Evolutionary conservation across 2,113 vertebrate species (phyloP).

Genomic region (Haplotaxodon microlepis): DNA sequence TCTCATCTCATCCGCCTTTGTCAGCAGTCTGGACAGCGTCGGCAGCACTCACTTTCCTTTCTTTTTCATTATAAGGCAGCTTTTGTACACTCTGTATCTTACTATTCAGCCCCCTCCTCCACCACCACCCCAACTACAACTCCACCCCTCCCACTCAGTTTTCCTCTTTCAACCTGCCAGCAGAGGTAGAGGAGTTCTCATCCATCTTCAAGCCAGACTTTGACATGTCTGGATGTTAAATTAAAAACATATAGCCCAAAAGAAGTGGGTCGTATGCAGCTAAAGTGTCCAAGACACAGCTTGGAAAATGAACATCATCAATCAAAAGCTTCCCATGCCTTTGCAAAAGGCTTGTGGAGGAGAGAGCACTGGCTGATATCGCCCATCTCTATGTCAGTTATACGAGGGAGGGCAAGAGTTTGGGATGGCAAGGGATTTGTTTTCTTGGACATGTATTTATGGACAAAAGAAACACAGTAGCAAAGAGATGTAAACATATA

Average conservation of each 20-base stretch:
- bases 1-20: constrained; percentile 1
- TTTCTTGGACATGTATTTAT: neutral
- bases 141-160: neutral
- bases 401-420: neutral
- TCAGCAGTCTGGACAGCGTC: constrained; percentile 39
- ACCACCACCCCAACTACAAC: neutral
- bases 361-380: neutral
- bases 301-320: constrained; percentile 68
- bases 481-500: neutral
- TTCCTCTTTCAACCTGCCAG: constrained; percentile 54
- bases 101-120: neutral
- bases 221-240: constrained; percentile 58
- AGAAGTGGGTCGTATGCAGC: constrained; percentile 51
- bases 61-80: constrained; percentile 39
- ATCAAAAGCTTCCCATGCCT: constrained; percentile 42
- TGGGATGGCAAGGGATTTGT: neutral
- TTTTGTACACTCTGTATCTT: constrained; percentile 12
- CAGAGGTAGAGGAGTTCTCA: constrained; percentile 48
- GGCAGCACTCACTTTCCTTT: constrained; percentile 11
- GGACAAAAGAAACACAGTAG: neutral
- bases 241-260: constrained; percentile 57
- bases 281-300: constrained; percentile 54
- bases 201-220: constrained; percentile 55
- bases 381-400: constrained; percentile 25
- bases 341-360: neutral